Percentiles rank a stretch among this genome's conserved stretches.
phyloP scores from a whole-genome alignment of 2,888 invertebrate genomes.

The Lasioglossum villosulum region DNA sequence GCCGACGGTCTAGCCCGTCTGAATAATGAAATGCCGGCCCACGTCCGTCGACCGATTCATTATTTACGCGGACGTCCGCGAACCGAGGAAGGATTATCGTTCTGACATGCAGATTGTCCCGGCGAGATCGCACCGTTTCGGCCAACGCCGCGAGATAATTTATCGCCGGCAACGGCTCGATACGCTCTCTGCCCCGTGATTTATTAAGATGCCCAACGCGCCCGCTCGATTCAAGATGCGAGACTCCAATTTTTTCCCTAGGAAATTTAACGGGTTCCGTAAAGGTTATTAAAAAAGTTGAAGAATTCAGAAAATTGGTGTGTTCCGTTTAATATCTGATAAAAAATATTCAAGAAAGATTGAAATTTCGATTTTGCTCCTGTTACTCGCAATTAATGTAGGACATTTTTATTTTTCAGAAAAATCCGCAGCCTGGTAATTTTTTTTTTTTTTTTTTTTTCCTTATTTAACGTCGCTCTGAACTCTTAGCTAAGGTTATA shows the following conservation, averaged over 20 bases:
- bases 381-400: not conserved
- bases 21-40: not conserved
- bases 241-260: not conserved
- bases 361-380: not conserved
- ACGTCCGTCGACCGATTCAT: conserved; percentile 23
- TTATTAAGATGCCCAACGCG: conserved; percentile 45
- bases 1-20: not conserved
- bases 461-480: too few relatives aligned
- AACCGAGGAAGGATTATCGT: conserved; percentile 45
- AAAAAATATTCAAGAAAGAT: not conserved
- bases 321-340: not conserved
- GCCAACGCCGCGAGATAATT: conserved; percentile 36
- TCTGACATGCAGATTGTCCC: conserved; percentile 44
- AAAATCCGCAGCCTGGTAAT: not conserved
- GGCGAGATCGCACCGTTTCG: conserved; percentile 12
- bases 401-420: not conserved
- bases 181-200: conserved; percentile 25
- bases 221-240: conserved; percentile 7
- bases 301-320: not conserved
- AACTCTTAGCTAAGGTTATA: too few relatives aligned
- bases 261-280: not conserved
- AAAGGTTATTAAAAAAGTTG: not conserved
- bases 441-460: too few relatives aligned
- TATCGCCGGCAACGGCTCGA: conserved; percentile 37
- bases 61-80: conserved; percentile 40